phyloP scores from a whole-genome alignment of 2,797 vertebrate species.

The Rhincodon typus region DNA sequence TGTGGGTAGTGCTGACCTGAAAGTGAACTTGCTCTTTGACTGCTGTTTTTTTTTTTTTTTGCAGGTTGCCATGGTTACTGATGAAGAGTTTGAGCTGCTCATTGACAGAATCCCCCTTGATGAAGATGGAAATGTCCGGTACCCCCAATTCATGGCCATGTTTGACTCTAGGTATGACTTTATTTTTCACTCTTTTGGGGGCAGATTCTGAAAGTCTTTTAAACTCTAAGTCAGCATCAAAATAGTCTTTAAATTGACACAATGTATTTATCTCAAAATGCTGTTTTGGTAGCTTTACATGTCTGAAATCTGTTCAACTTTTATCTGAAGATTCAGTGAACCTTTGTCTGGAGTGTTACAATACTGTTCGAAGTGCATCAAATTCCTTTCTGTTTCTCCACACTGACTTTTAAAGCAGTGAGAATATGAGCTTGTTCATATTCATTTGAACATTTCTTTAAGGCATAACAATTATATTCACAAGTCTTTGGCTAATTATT shows the following conservation, averaged over 20 bases:
- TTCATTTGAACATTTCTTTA: neutral
- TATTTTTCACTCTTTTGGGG: slow-evolving; percentile 40
- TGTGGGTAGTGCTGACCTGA: slow-evolving; percentile 63
- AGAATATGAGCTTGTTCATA: neutral
- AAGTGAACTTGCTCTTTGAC: slow-evolving; percentile 63
- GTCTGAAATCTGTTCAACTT: slow-evolving; percentile 6
- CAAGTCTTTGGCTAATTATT: neutral
- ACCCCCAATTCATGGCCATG: slow-evolving; percentile 49
- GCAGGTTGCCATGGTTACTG: slow-evolving; percentile 73
- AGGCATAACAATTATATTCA: neutral
- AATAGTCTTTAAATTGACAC: neutral
- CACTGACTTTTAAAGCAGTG: neutral
- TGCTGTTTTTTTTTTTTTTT: slow-evolving; percentile 56
- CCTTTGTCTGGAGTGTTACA: neutral
- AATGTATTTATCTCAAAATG: neutral
- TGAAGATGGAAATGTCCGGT: slow-evolving; percentile 66
- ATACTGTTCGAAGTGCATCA: neutral
- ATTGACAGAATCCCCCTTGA: slow-evolving; percentile 68
- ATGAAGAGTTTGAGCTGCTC: slow-evolving; percentile 77
- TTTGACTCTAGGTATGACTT: slow-evolving; percentile 52
- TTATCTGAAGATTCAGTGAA: neutral
- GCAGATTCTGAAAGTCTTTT: neutral
- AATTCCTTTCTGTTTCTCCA: neutral
- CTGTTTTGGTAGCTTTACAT: neutral
- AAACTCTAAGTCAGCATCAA: neutral